Evolutionary conservation across 1,140 invertebrate genomes (phyloP).

Genomic region (Drosophila varians): DNA sequence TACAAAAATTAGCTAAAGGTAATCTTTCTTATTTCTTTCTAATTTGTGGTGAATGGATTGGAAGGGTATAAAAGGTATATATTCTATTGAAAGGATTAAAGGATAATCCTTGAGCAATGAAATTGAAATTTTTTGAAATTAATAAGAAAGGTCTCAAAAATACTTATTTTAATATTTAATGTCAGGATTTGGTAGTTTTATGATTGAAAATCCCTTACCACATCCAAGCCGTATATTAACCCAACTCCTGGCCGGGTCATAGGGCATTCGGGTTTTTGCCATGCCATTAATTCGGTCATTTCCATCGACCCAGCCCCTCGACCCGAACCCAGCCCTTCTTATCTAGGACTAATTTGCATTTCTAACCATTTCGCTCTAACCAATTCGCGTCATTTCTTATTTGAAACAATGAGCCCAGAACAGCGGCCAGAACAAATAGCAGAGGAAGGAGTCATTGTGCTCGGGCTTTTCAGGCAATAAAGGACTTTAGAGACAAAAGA

Average conservation of each 20-base stretch:
- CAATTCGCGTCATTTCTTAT: constrained; percentile 80
- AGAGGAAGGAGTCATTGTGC: constrained; percentile 67
- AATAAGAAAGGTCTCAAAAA: too few relatives aligned
- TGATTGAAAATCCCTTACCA: constrained; percentile 14
- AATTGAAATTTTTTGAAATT: too few relatives aligned
- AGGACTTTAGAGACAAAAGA: constrained; percentile 63
- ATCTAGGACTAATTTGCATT: constrained; percentile 75
- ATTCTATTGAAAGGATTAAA: too few relatives aligned
- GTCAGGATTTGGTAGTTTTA: background rate
- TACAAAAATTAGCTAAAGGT: constrained; percentile 75
- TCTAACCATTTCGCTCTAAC: constrained; percentile 78
- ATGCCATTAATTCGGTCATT: constrained; percentile 35
- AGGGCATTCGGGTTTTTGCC: constrained; percentile 66
- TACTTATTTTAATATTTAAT: too few relatives aligned
- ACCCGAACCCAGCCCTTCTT: constrained; percentile 35
- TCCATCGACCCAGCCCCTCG: constrained; percentile 12
- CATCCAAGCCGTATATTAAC: background rate
- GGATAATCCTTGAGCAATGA: too few relatives aligned
- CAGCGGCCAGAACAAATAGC: constrained; percentile 59
- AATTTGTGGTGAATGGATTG: constrained; percentile 22
- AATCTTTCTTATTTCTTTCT: constrained; percentile 67
- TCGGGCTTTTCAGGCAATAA: constrained; percentile 61
- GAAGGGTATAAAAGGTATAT: constrained; percentile 15
- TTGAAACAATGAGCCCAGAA: constrained; percentile 79
- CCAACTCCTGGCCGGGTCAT: constrained; percentile 14